These are phyloP conservation scores for Poecile atricapillus DNA, from an alignment of 2,113 vertebrate species.

Conservation along the genomic window DNA sequence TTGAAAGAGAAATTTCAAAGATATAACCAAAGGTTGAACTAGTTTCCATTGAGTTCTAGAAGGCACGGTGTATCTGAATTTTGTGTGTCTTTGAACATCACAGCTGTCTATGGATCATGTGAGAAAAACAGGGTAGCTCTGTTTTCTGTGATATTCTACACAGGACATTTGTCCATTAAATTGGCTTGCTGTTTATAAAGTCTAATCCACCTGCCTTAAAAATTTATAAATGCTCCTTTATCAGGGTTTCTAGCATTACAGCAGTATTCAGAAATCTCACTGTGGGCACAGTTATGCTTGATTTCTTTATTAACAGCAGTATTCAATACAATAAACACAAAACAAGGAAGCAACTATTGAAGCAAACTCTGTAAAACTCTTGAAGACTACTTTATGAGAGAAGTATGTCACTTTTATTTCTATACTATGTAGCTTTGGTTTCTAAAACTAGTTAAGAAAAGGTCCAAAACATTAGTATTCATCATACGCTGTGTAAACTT, in stretches of 20 bases:
- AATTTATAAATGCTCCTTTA: neutral
- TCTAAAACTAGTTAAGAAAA: neutral
- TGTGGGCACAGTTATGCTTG: neutral
- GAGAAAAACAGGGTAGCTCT: neutral
- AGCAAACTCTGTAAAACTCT: neutral
- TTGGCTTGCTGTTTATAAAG: neutral
- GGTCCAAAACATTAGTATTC: neutral
- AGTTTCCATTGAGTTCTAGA: neutral
- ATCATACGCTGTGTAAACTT: neutral
- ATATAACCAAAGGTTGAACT: neutral
- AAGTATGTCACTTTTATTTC: neutral
- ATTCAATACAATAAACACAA: neutral
- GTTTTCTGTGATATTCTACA: neutral
- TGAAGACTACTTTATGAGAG: neutral
- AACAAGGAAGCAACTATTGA: neutral
- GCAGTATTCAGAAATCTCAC: neutral
- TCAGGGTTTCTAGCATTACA: neutral
- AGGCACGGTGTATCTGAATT: neutral
- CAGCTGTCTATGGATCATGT: neutral
- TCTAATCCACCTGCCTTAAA: neutral
- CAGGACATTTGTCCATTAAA: neutral
- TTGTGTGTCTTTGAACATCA: neutral
- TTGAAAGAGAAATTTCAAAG: neutral
- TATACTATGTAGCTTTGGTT: no score
- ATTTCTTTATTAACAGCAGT: neutral